Evolutionary conservation across 2,797 vertebrate genomes (phyloP).

Genomic region (Smutsia gigantea): DNA sequence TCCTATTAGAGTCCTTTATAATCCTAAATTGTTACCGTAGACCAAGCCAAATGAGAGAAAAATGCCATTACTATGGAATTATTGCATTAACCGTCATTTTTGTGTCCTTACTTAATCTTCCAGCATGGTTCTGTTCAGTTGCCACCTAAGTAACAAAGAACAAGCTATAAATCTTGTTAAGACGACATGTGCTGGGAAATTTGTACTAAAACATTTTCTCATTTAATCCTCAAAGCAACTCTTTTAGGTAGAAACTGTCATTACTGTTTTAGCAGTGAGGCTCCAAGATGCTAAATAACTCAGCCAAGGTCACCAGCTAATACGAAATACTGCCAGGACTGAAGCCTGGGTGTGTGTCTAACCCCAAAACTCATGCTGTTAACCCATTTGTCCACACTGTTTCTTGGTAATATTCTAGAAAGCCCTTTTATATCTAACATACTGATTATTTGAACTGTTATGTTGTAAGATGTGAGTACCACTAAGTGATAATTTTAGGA

Average conservation of each 20-base stretch:
- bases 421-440: background rate
- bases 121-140: background rate
- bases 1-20: background rate
- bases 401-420: constrained; percentile 10
- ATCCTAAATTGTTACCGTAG: background rate
- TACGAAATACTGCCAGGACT: background rate
- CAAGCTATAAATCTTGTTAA: background rate
- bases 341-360: background rate
- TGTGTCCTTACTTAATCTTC: background rate
- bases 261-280: background rate
- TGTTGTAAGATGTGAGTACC: background rate
- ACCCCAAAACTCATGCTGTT: background rate
- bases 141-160: background rate
- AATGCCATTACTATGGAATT: background rate
- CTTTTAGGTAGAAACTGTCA: background rate
- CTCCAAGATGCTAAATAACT: background rate
- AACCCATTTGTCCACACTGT: background rate
- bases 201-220: background rate
- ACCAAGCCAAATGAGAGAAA: constrained; percentile 26
- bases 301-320: background rate
- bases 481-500: constrained; percentile 18
- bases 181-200: background rate
- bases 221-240: background rate
- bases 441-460: constrained; percentile 45
- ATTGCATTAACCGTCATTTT: constrained; percentile 20